phyloP scores from a whole-genome alignment of 2,797 vertebrate species.

The Sarcophilus harrisii region DNA sequence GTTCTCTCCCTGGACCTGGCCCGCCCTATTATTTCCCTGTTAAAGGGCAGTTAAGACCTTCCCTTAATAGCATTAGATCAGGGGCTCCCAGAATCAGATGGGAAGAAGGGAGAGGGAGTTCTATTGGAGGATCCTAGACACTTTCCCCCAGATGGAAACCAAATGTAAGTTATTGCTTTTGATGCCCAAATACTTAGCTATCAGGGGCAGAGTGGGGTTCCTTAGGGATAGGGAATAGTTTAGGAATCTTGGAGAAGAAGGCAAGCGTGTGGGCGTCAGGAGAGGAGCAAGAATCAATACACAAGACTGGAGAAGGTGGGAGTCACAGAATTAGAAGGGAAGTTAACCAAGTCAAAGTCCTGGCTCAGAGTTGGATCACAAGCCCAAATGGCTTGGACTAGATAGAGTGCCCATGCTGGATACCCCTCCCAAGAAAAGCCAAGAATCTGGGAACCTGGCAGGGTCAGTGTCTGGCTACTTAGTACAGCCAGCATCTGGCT shows the following conservation, averaged over 20 bases:
- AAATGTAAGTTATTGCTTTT: neutral
- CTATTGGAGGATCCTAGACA: neutral
- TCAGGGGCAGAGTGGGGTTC: neutral
- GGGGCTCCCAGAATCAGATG: neutral
- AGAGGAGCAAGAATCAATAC: neutral
- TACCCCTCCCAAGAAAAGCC: neutral
- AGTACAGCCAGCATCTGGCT: no score
- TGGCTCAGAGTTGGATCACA: neutral
- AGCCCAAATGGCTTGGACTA: neutral
- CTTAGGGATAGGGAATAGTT: neutral
- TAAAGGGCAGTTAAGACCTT: neutral
- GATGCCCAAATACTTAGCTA: neutral
- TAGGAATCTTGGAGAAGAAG: neutral
- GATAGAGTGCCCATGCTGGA: neutral
- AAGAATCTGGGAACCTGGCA: neutral
- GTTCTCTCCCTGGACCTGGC: neutral
- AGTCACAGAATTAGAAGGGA: neutral
- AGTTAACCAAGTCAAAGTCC: neutral
- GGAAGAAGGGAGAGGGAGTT: neutral
- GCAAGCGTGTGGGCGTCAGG: neutral
- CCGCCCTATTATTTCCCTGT: conserved; percentile 31
- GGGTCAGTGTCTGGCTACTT: neutral
- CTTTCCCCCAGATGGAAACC: neutral
- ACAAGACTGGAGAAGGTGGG: neutral
- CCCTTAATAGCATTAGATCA: neutral